Conservation (phyloP, 2,797 vertebrate species). For the Enteromius thamalakanensis region DNA sequence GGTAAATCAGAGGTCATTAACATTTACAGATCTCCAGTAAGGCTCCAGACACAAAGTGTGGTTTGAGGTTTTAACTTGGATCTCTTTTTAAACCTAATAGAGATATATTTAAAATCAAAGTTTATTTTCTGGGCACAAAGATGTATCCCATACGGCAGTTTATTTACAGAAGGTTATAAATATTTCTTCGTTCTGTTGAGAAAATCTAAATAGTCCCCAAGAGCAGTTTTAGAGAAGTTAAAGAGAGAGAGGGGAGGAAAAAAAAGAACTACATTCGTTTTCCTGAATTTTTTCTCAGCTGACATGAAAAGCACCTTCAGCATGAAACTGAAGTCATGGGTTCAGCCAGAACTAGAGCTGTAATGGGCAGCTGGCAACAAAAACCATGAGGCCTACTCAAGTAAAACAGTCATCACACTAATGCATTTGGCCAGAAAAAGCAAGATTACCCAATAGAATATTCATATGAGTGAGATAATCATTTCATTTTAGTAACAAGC, state of each 20-base stretch:
- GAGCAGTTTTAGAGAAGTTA: constrained; percentile 52
- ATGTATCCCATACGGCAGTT: constrained; percentile 40
- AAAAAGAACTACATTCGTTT: constrained; percentile 18
- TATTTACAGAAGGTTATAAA: constrained; percentile 68
- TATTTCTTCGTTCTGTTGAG: constrained; percentile 57
- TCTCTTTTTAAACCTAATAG: constrained; percentile 34
- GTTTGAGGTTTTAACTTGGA: constrained; percentile 33
- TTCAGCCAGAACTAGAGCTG: constrained; percentile 21
- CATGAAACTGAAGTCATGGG: constrained; percentile 22
- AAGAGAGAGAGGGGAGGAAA: not conserved
- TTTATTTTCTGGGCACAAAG: constrained; percentile 47
- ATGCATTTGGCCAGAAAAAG: not conserved
- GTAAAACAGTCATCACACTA: constrained; percentile 26
- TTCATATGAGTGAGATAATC: constrained; percentile 1
- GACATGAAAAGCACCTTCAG: constrained; percentile 40
- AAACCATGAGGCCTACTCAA: constrained; percentile 2
- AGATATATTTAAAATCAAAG: constrained; percentile 41
- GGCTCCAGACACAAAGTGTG: constrained; percentile 22
- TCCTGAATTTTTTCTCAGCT: constrained; percentile 17
- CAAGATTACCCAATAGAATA: constrained; percentile 5
- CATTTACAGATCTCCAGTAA: constrained; percentile 47
- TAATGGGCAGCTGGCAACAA: constrained; percentile 10
- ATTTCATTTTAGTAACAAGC: not conserved
- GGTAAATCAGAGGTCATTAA: constrained; percentile 52
- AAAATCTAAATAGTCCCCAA: constrained; percentile 62